phyloP scores from a whole-genome alignment of 2,888 invertebrate genomes.

The Macrophya annulata region DNA sequence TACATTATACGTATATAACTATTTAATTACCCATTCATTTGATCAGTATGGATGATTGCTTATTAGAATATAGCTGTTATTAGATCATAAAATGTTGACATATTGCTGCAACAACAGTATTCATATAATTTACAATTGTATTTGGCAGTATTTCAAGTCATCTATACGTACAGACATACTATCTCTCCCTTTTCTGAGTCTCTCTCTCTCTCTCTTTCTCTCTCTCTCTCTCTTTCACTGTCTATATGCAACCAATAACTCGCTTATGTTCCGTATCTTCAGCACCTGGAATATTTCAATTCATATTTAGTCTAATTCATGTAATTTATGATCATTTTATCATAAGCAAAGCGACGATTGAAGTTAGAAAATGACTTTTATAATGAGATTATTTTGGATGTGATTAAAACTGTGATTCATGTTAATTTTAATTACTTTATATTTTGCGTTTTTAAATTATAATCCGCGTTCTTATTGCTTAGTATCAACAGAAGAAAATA shows the following conservation, averaged over 20 bases:
- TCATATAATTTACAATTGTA: conserved; percentile 33
- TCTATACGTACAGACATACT: conserved; percentile 15
- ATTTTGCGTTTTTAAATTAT: neutral
- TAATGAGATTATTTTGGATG: conserved; percentile 15
- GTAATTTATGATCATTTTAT: neutral
- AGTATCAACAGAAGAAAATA: neutral
- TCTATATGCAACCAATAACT: conserved; percentile 75
- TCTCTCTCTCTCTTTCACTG: conserved; percentile 21
- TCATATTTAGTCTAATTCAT: neutral
- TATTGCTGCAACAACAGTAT: conserved; percentile 2
- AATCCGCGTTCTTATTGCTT: neutral
- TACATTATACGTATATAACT: conserved; percentile 15
- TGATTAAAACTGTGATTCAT: conserved; percentile 14
- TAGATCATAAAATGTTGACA: conserved; percentile 25
- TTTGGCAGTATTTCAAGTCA: conserved; percentile 52
- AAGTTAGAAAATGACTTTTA: conserved; percentile 13
- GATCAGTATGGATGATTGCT: neutral
- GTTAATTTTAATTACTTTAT: neutral
- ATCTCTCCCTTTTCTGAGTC: conserved; percentile 9
- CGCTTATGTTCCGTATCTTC: conserved; percentile 71
- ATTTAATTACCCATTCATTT: neutral
- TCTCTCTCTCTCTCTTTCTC: too few relatives aligned
- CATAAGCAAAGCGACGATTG: conserved; percentile 31
- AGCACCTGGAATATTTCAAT: conserved; percentile 69
- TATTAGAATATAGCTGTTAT: conserved; percentile 21